phyloP scores from a whole-genome alignment of 1,140 invertebrate genomes.

The Neelides sp. region DNA sequence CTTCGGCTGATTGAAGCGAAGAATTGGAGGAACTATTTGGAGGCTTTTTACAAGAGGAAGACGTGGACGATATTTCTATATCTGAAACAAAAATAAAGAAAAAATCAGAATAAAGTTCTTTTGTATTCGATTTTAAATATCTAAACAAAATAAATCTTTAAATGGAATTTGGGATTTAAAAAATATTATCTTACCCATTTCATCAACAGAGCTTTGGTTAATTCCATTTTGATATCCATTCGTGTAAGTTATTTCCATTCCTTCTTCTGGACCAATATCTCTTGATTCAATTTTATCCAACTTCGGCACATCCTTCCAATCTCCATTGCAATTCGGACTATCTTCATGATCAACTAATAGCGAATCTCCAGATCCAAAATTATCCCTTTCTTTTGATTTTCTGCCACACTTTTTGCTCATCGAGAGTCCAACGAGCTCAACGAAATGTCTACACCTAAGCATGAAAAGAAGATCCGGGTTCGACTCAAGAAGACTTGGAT shows the following conservation, averaged over 20 bases:
- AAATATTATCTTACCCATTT: conserved; percentile 24
- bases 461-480: conserved; percentile 85
- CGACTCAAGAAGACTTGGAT: conserved; percentile 76
- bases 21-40: conserved; percentile 26
- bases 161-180: conserved; percentile 1
- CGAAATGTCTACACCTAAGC: conserved; percentile 92
- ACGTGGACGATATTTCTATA: conserved; percentile 24
- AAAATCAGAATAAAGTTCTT: background rate
- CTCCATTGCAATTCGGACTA: conserved; percentile 21
- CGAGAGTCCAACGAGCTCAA: conserved; percentile 53
- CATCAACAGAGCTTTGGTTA: conserved; percentile 32
- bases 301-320: background rate
- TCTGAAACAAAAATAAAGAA: conserved; percentile 16
- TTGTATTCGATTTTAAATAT: background rate
- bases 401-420: conserved; percentile 36
- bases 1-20: conserved; percentile 22
- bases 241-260: conserved; percentile 33
- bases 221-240: conserved; percentile 55
- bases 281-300: conserved; percentile 17
- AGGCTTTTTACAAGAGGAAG: conserved; percentile 22
- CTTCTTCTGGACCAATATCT: conserved; percentile 18
- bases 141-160: background rate
- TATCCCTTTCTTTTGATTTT: conserved; percentile 29
- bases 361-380: background rate
- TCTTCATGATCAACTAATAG: conserved; percentile 32